These are phyloP conservation scores for Camelus bactrianus DNA, from an alignment of 2,113 vertebrate genomes.

Conservation along the genomic window DNA sequence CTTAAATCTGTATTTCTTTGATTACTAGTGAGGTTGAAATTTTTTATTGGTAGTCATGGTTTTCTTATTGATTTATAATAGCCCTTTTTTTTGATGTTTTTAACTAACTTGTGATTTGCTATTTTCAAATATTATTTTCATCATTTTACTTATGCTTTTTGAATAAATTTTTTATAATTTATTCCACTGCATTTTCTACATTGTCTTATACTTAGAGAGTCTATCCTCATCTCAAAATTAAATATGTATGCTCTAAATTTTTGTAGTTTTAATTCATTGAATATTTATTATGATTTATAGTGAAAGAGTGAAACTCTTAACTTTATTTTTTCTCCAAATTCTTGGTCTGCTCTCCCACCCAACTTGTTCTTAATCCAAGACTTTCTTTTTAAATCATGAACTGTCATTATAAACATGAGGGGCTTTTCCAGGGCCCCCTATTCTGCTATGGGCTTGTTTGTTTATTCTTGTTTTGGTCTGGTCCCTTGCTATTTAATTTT, in stretches of 20 bases:
- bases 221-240: background rate
- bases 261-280: background rate
- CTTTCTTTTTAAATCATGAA: background rate
- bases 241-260: background rate
- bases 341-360: background rate
- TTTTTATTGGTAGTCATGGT: background rate
- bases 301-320: background rate
- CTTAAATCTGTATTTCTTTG: background rate
- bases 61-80: slow-evolving; percentile 2
- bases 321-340: background rate
- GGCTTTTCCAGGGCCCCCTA: background rate
- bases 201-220: background rate
- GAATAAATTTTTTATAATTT: background rate
- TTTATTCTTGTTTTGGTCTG: background rate
- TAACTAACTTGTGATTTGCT: background rate
- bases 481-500: background rate
- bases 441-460: background rate
- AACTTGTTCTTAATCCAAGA: background rate
- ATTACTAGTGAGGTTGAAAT: background rate
- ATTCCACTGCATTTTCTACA: background rate
- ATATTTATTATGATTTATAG: background rate
- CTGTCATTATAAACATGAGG: background rate
- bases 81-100: background rate
- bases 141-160: background rate
- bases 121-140: background rate